Evolutionary conservation across 2,888 invertebrate genomes (phyloP), one percentile per base, ranked within the genome.

Genomic region (Odontocerum albicorne): DNA sequence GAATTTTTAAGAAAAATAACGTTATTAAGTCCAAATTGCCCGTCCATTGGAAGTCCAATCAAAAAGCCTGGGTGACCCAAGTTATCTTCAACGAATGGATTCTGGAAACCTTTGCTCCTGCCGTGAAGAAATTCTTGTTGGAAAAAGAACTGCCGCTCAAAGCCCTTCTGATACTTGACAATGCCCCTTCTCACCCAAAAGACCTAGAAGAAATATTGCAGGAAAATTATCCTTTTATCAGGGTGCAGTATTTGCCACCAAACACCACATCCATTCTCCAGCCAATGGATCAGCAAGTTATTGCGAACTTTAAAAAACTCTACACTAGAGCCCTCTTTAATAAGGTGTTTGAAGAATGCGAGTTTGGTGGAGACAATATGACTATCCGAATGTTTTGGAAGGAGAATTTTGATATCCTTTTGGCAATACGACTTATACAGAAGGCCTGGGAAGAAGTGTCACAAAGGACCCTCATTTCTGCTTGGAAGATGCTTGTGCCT

Each of bases 401-500:
- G 36, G 43, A 44, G 31, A 50, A 51, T 16, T 51, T 51, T 49
- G 51, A 51, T 51, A 15, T 51, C 32, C 51, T 51, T 51, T 2
- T 51, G 51, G 51, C 51, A 50, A 50, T 50, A 21, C 22, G 51
- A 49, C 31, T 44, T 31, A 51, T 51, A 51, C 51, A 52, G 52
- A 52, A 52, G 52, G 47, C 52, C 47, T 52, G 46, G 46, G 52
- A 35, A 52, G 52, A 52, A 49, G 52, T 52, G 16, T 49, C 36
- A 17, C 35, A 47, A 36, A 47, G 36, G 47, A 47, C 47, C 47
- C 47, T 47, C 47, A 47, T 20, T 47, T 47, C 53, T 38, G 49
- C 59, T 31, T 61, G 57, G 57, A 55, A 45, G 52, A 60, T 54
- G 36, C 49, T 62, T 39, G 54, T 50, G 39, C 57, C 60, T 45